These are phyloP conservation scores for Rhabdomys pumilio DNA, from an alignment of 2,797 vertebrate species.

Conservation along the genomic window DNA sequence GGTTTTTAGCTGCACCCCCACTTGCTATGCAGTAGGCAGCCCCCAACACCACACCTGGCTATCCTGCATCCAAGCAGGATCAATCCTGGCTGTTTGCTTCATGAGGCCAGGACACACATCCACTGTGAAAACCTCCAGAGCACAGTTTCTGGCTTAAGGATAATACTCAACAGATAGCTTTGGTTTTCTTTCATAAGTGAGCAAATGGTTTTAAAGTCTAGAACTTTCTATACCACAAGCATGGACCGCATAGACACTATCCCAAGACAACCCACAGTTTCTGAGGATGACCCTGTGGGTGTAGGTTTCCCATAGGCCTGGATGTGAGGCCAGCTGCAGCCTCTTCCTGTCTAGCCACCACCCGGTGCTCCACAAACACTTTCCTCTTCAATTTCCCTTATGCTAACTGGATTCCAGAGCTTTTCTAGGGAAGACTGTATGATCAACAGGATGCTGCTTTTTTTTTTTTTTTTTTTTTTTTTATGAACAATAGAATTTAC, in stretches of 20 bases:
- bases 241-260: neutral
- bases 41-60: neutral
- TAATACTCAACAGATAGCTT: neutral
- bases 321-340: neutral
- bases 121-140: neutral
- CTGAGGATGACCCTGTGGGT: neutral
- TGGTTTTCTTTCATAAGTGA: neutral
- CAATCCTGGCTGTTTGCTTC: neutral
- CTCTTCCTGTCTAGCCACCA: neutral
- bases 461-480: neutral
- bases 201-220: constrained; percentile 2
- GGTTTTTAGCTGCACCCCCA: neutral
- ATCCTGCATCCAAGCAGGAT: neutral
- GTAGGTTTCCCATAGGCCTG: neutral
- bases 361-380: neutral
- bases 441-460: neutral
- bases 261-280: neutral
- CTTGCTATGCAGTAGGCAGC: neutral
- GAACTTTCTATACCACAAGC: neutral
- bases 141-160: neutral
- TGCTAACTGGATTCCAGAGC: neutral
- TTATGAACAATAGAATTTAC: neutral
- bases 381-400: neutral
- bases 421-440: neutral
- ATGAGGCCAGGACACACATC: neutral